These are phyloP conservation scores for Coccyzus lansbergi DNA, from an alignment of 2,797 vertebrate genomes.

Conservation along the genomic window DNA sequence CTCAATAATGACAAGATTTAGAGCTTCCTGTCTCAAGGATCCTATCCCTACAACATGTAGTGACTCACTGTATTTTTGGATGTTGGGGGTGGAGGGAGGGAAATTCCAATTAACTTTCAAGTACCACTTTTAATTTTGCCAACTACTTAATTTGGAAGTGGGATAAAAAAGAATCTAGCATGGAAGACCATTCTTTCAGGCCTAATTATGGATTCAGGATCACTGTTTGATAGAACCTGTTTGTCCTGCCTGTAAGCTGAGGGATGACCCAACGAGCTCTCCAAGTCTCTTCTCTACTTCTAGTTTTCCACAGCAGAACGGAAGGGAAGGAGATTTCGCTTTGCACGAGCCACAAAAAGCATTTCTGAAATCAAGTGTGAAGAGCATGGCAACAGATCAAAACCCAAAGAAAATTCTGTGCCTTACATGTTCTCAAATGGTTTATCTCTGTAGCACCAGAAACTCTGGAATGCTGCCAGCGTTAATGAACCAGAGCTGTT, in stretches of 20 bases:
- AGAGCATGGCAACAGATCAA: not conserved
- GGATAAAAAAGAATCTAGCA: not conserved
- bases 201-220: not conserved
- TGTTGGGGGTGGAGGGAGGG: not conserved
- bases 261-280: not conserved
- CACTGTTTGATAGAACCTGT: not conserved
- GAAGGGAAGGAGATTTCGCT: not conserved
- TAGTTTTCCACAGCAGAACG: not conserved
- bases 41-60: not conserved
- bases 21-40: not conserved
- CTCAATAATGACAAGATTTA: not conserved
- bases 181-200: not conserved
- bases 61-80: not conserved
- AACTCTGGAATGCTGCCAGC: slow-evolving; percentile 35
- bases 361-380: not conserved
- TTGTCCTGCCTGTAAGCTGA: not conserved
- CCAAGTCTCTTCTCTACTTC: not conserved
- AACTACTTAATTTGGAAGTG: not conserved
- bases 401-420: not conserved
- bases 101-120: not conserved
- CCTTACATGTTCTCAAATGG: not conserved
- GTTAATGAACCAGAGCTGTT: slow-evolving; percentile 39
- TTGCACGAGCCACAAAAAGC: not conserved
- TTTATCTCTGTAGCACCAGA: slow-evolving; percentile 41
- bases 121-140: not conserved